Percentiles rank a stretch among this genome's conserved stretches.
Conservation (phyloP, 1,140 invertebrate genomes). For the Pemphigus obesinymphae region DNA sequence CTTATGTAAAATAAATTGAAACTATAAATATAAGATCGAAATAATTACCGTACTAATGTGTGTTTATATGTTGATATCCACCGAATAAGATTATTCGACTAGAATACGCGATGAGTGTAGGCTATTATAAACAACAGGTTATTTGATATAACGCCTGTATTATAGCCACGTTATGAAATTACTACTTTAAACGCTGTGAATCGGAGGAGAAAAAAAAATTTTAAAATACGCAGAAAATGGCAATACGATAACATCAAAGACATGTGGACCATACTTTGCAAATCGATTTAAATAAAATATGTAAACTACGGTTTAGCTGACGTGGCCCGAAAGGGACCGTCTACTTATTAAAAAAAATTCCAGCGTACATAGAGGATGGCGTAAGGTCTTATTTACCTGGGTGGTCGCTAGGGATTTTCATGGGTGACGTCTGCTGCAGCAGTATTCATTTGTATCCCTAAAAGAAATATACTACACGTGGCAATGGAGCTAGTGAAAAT, state of each 20-base stretch:
- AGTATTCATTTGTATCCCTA: background rate
- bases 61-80: too few relatives aligned
- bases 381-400: background rate
- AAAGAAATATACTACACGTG: background rate
- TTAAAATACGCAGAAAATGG: background rate
- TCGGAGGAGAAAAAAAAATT: background rate
- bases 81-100: too few relatives aligned
- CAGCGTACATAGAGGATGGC: background rate
- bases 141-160: too few relatives aligned
- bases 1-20: too few relatives aligned
- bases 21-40: too few relatives aligned
- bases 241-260: background rate
- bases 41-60: too few relatives aligned
- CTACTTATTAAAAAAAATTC: slow-evolving; percentile 2
- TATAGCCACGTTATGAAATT: too few relatives aligned
- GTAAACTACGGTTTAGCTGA: background rate
- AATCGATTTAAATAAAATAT: background rate
- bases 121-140: too few relatives aligned
- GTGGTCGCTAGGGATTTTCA: background rate
- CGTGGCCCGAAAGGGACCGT: background rate
- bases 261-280: background rate
- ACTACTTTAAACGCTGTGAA: too few relatives aligned
- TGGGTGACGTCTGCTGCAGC: too few relatives aligned
- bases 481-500: too few relatives aligned
- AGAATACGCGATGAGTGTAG: too few relatives aligned